Base-by-base conservation (phyloP, 2,113 vertebrate species). In the Ovibos moschatus region DNA sequence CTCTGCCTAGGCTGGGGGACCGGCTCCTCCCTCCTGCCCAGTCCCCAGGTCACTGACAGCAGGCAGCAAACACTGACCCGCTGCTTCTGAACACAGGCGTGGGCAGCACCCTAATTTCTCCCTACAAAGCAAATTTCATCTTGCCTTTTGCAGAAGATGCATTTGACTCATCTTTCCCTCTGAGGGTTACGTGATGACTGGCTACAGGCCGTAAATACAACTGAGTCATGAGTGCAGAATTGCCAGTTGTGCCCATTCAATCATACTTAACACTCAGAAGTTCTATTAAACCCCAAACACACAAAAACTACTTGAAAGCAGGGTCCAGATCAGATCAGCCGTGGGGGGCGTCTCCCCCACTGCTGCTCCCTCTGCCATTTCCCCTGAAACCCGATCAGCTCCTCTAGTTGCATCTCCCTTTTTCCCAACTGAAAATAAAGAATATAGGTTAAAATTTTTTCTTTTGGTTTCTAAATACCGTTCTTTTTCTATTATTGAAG, bases 51-150 rank as follows among this genome's bases (percentile, higher is more conserved):
- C 87, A 14, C 2, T 0, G 50, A 19, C 1, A 19, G 30, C 55
- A 57, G 19, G 30, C n/a, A 27, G 60, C 25, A 8, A 30, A n/a
- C 6, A 3, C 13, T 36, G 11, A 1, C 28, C 25, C 17, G 53
- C n/a, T 4, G 13, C 19, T 43, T 5, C 15, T 0, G 6, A 43
- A 27, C 53, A 4, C 19, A 2, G 3, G 2, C 2, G 1, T 0
- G 3, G 16, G 40, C 14, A 57, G 4, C 43, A 17, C 13, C 28
- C 82, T 45, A 25, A n/a, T 85, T 60, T 87, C 58, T 76, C 67
- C 15, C 27, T 51, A 71, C 57, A 67, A 57, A 81, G 45, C n/a
- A 45, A 47, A 89, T 57, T 50, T 55, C 60, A 58, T 30, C 21
- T 25, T 64, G 76, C 50, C 45, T 84, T 78, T 90, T 92, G 85